Conservation (phyloP, 2,797 vertebrate species). For the Rhodeus uyekii region DNA sequence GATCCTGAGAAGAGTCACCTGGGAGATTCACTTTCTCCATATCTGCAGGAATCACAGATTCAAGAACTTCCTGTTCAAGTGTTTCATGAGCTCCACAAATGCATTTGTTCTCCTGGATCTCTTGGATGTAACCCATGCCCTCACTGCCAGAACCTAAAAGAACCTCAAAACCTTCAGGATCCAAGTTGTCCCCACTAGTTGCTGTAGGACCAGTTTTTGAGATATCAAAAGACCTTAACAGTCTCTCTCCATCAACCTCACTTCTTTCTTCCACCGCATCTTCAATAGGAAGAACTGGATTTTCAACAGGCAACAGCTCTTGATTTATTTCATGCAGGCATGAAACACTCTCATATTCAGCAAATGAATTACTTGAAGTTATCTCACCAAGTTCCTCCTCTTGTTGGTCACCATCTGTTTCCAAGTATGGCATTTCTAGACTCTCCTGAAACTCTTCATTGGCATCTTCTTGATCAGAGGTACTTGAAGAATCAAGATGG, state of each 20-base stretch:
- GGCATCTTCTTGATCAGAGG: constrained; percentile 8
- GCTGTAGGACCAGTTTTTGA: constrained; percentile 46
- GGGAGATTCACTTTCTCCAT: neutral
- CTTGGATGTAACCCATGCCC: neutral
- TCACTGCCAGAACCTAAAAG: constrained; percentile 3
- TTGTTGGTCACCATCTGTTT: neutral
- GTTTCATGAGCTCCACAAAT: neutral
- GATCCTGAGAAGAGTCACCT: neutral
- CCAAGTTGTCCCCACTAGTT: constrained; percentile 46
- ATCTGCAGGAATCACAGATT: neutral
- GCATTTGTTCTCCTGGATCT: neutral
- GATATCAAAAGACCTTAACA: constrained; percentile 9
- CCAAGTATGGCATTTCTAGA: constrained; percentile 5
- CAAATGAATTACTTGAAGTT: neutral
- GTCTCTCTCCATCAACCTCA: constrained; percentile 11
- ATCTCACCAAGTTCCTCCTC: neutral
- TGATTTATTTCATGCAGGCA: neutral
- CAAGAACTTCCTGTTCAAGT: constrained; percentile 4
- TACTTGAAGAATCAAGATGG: neutral
- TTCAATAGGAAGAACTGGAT: neutral
- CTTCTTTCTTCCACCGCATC: constrained; percentile 13
- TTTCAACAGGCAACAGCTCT: neutral
- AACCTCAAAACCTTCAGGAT: constrained; percentile 27
- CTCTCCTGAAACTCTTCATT: constrained; percentile 19
- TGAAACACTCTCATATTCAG: neutral